These are phyloP conservation scores for Saguinus imperator DNA, from an alignment of 2,113 vertebrate species.

Conservation along the genomic window DNA sequence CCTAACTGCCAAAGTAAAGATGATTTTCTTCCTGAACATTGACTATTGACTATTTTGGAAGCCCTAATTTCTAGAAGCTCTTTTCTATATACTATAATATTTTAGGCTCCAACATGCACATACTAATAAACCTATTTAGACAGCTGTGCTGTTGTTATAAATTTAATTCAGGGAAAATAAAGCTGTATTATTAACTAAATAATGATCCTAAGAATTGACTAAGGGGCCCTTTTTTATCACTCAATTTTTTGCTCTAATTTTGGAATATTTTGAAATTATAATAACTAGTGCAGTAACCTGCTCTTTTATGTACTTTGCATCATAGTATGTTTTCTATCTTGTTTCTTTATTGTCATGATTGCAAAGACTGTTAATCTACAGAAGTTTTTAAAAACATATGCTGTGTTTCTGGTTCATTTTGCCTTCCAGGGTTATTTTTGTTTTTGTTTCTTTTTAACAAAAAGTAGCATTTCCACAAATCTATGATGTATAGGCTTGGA, in stretches of 20 bases:
- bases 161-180: background rate
- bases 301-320: background rate
- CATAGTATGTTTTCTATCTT: background rate
- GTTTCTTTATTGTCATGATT: background rate
- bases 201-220: background rate
- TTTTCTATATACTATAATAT: background rate
- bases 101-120: background rate
- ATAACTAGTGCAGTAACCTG: background rate
- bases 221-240: background rate
- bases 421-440: background rate
- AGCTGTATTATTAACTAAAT: background rate
- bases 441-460: background rate
- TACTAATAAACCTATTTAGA: background rate
- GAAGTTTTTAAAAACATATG: background rate
- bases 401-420: background rate
- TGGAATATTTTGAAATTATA: background rate
- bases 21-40: background rate
- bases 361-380: background rate
- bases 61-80: background rate
- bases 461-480: background rate
- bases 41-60: background rate
- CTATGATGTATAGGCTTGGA: background rate
- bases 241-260: background rate
- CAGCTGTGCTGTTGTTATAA: background rate
- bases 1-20: background rate